Evolutionary conservation across 1,140 invertebrate genomes (phyloP).

Genomic region (Monochamus saltuarius): DNA sequence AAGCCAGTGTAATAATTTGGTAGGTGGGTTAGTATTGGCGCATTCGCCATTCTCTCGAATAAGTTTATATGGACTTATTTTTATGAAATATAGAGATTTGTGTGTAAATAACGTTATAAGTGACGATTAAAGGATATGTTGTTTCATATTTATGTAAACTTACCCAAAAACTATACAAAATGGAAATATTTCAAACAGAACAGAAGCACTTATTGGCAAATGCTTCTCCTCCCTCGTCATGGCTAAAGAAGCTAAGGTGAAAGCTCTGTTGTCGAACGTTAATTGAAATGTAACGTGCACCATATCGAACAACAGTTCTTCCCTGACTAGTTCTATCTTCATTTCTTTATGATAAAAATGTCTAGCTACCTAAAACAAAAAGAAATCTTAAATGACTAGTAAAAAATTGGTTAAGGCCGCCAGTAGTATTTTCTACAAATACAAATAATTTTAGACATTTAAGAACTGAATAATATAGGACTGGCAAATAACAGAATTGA

Average conservation of each 20-base stretch:
- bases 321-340: conserved; percentile 83
- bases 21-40: no score
- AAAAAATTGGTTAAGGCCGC: no score
- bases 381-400: not conserved
- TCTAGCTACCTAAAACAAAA: conserved; percentile 69
- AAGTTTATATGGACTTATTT: no score
- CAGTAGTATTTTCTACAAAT: no score
- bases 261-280: conserved; percentile 91
- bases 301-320: conserved; percentile 86
- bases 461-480: no score
- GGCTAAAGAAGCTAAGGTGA: conserved; percentile 74
- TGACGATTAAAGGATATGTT: not conserved
- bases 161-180: conserved; percentile 96
- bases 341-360: conserved; percentile 93
- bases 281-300: conserved; percentile 91
- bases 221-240: conserved; percentile 85
- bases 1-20: no score
- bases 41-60: no score
- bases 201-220: conserved; percentile 80
- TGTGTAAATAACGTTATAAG: no score
- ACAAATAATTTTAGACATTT: no score
- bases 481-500: no score
- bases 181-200: conserved; percentile 96
- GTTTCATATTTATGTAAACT: conserved; percentile 3
- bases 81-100: no score